Conservation (phyloP, 2,888 invertebrate genomes). For the Caenorhabditis becei region DNA sequence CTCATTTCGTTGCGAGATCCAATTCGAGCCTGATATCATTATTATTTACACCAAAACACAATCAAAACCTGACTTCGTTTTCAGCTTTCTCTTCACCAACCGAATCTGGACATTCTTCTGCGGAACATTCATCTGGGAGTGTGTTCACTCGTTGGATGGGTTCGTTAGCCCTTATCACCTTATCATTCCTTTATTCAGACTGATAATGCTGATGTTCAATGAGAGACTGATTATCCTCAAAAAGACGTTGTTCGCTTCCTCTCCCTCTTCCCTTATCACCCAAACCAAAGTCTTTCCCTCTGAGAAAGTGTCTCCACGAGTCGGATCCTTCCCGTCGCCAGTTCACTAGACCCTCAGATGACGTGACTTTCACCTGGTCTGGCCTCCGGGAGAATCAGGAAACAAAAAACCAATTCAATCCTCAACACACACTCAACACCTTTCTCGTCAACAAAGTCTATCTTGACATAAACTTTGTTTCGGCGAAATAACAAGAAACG, state of each 20-base stretch:
- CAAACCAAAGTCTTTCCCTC: neutral
- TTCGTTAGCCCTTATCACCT: neutral
- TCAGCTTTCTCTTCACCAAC: neutral
- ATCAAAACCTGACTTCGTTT: too few species aligned
- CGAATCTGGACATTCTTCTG: slow-evolving; percentile 27
- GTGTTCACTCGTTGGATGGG: slow-evolving; percentile 29
- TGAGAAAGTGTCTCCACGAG: neutral
- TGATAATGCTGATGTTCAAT: slow-evolving; percentile 48
- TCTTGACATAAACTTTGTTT: neutral
- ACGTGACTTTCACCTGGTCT: neutral
- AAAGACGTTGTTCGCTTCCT: neutral
- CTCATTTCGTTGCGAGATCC: too few species aligned
- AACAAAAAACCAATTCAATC: too few species aligned
- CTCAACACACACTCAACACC: too few species aligned
- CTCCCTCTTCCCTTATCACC: neutral
- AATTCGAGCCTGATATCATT: too few species aligned
- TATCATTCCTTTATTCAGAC: neutral
- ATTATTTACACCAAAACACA: too few species aligned
- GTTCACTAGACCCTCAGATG: neutral
- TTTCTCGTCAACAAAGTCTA: neutral
- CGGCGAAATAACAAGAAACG: neutral
- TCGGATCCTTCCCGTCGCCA: neutral
- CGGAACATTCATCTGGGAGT: slow-evolving; percentile 20
- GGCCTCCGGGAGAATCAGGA: too few species aligned
- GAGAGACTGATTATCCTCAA: neutral